Percentiles rank a stretch among this genome's conserved stretches.
These are phyloP conservation scores for Drosophila percnosoma DNA, from an alignment of 2,888 invertebrate genomes.

Conservation along the genomic window DNA sequence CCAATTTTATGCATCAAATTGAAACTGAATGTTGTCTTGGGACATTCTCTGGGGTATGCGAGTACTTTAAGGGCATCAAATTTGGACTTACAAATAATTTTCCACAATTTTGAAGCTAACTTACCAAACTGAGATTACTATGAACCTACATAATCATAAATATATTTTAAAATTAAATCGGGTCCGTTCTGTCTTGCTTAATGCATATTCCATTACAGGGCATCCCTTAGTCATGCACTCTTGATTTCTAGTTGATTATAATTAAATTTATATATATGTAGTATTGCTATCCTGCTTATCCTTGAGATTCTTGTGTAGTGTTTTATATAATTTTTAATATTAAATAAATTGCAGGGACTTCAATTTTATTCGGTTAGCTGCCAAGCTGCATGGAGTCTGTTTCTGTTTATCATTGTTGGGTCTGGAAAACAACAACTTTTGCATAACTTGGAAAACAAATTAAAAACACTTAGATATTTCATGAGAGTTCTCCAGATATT, in stretches of 20 bases:
- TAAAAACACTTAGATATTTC: background rate
- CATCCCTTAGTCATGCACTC: background rate
- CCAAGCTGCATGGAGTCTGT: background rate
- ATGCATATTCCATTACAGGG: background rate
- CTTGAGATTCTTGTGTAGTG: background rate
- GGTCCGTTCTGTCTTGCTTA: background rate
- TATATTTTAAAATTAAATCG: background rate
- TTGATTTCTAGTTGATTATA: background rate
- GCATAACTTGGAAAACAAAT: background rate
- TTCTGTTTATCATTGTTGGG: constrained; percentile 8
- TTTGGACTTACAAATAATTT: background rate
- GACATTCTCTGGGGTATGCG: background rate
- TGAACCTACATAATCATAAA: background rate
- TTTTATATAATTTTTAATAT: background rate
- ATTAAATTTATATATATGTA: background rate
- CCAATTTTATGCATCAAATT: constrained; percentile 22
- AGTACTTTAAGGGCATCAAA: background rate
- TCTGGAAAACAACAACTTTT: background rate
- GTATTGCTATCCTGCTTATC: background rate
- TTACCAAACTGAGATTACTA: background rate
- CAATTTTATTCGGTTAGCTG: background rate
- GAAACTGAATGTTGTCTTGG: constrained; percentile 21
- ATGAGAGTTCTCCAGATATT: background rate
- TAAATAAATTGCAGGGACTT: constrained; percentile 10
- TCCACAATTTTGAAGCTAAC: background rate